Percentiles rank a stretch among this genome's conserved stretches.
These are phyloP conservation scores for Miltochrista miniata DNA, from an alignment of 2,888 invertebrate genomes.

Conservation along the genomic window DNA sequence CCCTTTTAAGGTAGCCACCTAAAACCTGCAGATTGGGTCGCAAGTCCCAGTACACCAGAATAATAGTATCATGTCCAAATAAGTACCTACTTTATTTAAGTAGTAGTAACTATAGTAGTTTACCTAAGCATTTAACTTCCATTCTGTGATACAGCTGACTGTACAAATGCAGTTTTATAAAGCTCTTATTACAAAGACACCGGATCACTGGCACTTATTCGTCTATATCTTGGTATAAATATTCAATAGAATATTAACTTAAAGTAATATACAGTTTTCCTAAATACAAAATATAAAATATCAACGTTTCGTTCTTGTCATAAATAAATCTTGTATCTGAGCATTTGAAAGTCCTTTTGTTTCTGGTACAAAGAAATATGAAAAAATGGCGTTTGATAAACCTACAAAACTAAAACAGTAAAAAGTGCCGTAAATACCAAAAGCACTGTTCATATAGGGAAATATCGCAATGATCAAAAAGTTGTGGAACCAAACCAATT, in stretches of 20 bases:
- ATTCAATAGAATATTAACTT: too few species aligned
- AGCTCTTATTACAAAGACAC: background rate
- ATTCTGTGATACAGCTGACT: too few species aligned
- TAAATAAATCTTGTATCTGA: slow-evolving; percentile 58
- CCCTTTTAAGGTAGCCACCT: too few species aligned
- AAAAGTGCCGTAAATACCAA: slow-evolving; percentile 67
- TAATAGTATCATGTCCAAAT: too few species aligned
- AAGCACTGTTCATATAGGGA: slow-evolving; percentile 48
- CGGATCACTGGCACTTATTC: background rate
- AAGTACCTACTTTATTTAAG: too few species aligned
- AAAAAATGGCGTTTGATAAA: slow-evolving; percentile 49
- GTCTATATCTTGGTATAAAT: too few species aligned
- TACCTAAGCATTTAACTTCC: too few species aligned
- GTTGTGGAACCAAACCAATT: slow-evolving; percentile 72
- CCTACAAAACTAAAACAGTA: slow-evolving; percentile 61
- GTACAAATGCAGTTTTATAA: background rate
- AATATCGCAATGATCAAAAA: slow-evolving; percentile 71
- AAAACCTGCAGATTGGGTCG: too few species aligned
- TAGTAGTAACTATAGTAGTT: too few species aligned
- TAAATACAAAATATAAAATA: background rate
- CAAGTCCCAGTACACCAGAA: too few species aligned
- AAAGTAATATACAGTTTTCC: too few species aligned
- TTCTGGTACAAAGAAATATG: slow-evolving; percentile 67
- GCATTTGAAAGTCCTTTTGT: slow-evolving; percentile 73
- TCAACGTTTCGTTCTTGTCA: slow-evolving; percentile 27